Percentiles rank a stretch among this genome's conserved stretches.
Conservation (phyloP, 2,797 vertebrate species). For the Sebastes matsubarae region DNA sequence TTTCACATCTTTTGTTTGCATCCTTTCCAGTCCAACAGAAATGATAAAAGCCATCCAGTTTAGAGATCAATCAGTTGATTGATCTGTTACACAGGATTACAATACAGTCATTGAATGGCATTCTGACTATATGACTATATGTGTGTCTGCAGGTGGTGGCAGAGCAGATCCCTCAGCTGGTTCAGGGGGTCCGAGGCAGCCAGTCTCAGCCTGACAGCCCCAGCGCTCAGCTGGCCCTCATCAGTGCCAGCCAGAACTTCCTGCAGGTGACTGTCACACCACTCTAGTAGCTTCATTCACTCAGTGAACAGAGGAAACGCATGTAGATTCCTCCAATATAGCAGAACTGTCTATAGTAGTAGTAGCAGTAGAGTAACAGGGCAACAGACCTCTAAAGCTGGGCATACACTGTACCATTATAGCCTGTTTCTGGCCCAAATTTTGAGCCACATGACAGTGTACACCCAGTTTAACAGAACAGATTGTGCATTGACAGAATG, state of each 20-base stretch:
- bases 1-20: background rate
- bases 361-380: background rate
- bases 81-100: background rate
- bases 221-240: slow-evolving; percentile 94
- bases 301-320: background rate
- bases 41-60: background rate
- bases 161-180: slow-evolving; percentile 96
- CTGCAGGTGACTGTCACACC: slow-evolving; percentile 85
- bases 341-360: no score
- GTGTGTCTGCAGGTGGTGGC: slow-evolving; percentile 86
- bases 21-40: background rate
- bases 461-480: no score
- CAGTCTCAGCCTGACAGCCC: slow-evolving; percentile 97
- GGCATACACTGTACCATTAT: no score
- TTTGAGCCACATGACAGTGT: no score
- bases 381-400: no score
- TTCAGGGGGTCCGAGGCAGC: slow-evolving; percentile 95
- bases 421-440: no score
- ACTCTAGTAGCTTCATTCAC: background rate
- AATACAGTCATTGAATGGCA: background rate
- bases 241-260: slow-evolving; percentile 96
- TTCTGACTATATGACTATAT: background rate
- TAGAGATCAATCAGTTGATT: background rate
- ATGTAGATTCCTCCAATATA: background rate
- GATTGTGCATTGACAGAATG: no score